These are phyloP conservation scores for Nematopogon swammerdamellus DNA, from an alignment of 2,888 invertebrate species.

Conservation along the genomic window DNA sequence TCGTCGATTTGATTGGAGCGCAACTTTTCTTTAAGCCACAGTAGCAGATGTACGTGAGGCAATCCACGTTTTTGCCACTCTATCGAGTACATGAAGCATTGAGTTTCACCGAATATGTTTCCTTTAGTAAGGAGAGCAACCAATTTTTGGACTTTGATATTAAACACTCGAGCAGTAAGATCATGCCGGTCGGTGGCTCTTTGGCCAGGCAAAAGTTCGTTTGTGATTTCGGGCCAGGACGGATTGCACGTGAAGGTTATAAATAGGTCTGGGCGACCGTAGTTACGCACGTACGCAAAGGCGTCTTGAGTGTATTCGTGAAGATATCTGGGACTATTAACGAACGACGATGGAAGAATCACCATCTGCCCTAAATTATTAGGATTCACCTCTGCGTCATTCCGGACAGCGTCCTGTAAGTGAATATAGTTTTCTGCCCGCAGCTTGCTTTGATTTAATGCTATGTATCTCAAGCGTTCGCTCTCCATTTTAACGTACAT, in stretches of 20 bases:
- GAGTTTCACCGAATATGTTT: constrained; percentile 13
- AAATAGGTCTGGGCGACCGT: constrained; percentile 17
- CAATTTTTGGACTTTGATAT: constrained; percentile 15
- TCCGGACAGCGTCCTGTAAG: constrained; percentile 11
- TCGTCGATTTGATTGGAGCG: constrained; percentile 20
- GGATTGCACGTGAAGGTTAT: constrained; percentile 16
- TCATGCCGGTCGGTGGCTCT: constrained; percentile 17
- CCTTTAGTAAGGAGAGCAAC: constrained; percentile 14
- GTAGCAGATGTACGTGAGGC: constrained; percentile 9
- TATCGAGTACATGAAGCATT: constrained; percentile 14
- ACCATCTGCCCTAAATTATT: constrained; percentile 16
- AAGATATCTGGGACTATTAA: constrained; percentile 15
- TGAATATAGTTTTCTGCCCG: constrained; percentile 20
- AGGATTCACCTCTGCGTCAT: constrained; percentile 13
- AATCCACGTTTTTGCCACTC: constrained; percentile 12
- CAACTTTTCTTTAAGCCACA: constrained; percentile 21
- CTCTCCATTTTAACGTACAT: constrained; percentile 6
- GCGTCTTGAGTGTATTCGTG: constrained; percentile 18
- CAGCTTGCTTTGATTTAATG: constrained; percentile 19
- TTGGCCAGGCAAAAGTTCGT: constrained; percentile 11
- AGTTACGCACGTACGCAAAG: constrained; percentile 20
- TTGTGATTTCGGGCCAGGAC: constrained; percentile 16
- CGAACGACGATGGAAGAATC: constrained; percentile 19
- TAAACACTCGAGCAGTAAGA: constrained; percentile 16
- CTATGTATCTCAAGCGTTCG: constrained; percentile 15